These are phyloP conservation scores for Prunella himalayana DNA, from an alignment of 2,113 vertebrate species.

Conservation along the genomic window DNA sequence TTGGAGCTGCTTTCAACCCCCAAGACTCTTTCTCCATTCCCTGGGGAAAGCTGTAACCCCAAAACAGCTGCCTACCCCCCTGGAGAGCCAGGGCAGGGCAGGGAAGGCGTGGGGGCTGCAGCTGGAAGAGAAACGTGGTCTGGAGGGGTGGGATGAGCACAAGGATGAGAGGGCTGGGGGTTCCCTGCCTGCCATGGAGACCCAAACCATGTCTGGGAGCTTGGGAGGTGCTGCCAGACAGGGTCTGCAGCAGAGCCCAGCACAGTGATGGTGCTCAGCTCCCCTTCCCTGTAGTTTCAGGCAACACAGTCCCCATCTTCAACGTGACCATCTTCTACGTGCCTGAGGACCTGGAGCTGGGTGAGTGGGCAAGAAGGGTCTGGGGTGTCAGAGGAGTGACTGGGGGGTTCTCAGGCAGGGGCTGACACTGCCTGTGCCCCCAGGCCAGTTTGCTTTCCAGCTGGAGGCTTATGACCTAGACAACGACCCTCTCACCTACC, in stretches of 20 bases:
- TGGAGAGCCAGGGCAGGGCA: not conserved
- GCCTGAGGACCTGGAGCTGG: slow-evolving; percentile 2
- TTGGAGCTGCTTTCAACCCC: not conserved
- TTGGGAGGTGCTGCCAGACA: not conserved
- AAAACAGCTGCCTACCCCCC: not conserved
- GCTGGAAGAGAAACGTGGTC: accelerated
- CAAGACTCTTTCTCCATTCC: accelerated
- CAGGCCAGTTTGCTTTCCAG: slow-evolving; percentile 22
- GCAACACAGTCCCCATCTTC: slow-evolving; percentile 23
- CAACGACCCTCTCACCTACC: not conserved
- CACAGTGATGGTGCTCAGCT: not conserved
- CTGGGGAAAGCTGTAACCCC: not conserved
- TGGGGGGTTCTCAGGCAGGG: accelerated
- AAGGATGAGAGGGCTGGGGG: not conserved
- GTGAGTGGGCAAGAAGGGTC: not conserved
- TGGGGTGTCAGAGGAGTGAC: not conserved
- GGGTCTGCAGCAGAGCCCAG: not conserved
- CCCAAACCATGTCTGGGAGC: accelerated
- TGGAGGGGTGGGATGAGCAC: not conserved
- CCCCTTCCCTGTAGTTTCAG: slow-evolving; percentile 6
- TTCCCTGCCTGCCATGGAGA: not conserved
- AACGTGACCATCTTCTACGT: not conserved
- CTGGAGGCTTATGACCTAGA: not conserved
- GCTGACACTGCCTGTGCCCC: not conserved
- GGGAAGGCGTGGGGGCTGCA: not conserved